Percentiles rank a stretch among this genome's conserved stretches.
phyloP scores from a whole-genome alignment of 2,797 vertebrate genomes.

The Numenius phaeopus region DNA sequence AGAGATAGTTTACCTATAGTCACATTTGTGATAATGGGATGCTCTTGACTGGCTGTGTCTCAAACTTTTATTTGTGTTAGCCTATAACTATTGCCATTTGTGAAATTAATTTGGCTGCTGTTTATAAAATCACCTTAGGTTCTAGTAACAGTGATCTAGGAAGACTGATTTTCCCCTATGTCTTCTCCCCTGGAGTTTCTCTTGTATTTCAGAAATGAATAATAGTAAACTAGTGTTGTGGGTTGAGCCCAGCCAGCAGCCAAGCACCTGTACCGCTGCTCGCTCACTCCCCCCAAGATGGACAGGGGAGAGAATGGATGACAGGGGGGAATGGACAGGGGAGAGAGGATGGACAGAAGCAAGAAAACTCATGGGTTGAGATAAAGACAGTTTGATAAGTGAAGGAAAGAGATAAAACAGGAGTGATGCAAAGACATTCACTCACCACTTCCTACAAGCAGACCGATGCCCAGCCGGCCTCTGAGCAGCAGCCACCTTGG shows the following conservation, averaged over 20 bases:
- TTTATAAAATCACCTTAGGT: not conserved
- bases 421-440: not conserved
- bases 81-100: not conserved
- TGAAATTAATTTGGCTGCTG: not conserved
- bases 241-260: not conserved
- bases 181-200: not conserved
- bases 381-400: not conserved
- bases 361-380: not conserved
- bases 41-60: not conserved
- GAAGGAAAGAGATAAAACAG: not conserved
- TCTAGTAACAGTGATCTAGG: not conserved
- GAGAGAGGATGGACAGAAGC: not conserved
- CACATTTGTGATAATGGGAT: not conserved
- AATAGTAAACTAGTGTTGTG: not conserved
- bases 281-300: rapidly evolving
- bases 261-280: not conserved
- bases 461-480: not conserved
- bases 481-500: not conserved
- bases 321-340: not conserved
- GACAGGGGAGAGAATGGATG: not conserved
- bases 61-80: not conserved
- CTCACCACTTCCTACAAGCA: not conserved
- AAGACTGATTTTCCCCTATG: not conserved
- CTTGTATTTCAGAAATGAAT: not conserved
- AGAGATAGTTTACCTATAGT: not conserved